Evolutionary conservation across 2,888 invertebrate genomes (phyloP), one percentile per base, ranked within the genome.

Genomic region (Yponomeuta plumbellus): DNA sequence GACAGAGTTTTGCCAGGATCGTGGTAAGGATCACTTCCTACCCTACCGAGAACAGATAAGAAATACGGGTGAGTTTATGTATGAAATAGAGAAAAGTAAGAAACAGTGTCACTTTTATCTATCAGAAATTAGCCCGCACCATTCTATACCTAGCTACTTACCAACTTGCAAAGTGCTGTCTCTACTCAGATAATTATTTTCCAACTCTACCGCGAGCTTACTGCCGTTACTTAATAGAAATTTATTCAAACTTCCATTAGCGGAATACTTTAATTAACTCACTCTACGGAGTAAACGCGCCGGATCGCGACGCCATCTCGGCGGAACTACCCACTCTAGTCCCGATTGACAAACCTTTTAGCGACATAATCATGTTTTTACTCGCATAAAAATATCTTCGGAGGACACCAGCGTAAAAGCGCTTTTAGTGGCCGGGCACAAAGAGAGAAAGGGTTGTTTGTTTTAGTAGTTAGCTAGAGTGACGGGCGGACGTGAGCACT

Each of bases 301-400:
- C 44, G 61, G 26, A 21, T 13, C 61, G 26, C 34, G 22, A n/a
- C 17, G 23, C 39, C 40, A 22, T 39, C 13, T 23, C 22, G 44
- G 22, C 10, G 21, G 40, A 22, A 44, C 63, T 20, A 22, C 11
- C 44, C 44, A 67, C 70, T 70, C 68, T 70, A 67, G 69, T 68
- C 69, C 69, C 71, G 68, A 72, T 72, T 71, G 72, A 71, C 73
- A 71, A 73, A 73, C 76, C 76, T 76, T 75, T 76, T 74, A 75
- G 71, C 71, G 70, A 63, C 64, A 71, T 74, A 72, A 75, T 74
- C 74, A 71, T 71, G 71, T 72, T 70, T 63, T 63, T 44, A 44
- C 44, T 63, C 63, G 63, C 63, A 44, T 63, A 63, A 63, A 63
- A 63, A 63, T 63, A 63, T 63, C 63, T 44, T 40, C 44, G 8